Conservation (phyloP, 2,888 invertebrate species). For the Aphodius sticticus region DNA sequence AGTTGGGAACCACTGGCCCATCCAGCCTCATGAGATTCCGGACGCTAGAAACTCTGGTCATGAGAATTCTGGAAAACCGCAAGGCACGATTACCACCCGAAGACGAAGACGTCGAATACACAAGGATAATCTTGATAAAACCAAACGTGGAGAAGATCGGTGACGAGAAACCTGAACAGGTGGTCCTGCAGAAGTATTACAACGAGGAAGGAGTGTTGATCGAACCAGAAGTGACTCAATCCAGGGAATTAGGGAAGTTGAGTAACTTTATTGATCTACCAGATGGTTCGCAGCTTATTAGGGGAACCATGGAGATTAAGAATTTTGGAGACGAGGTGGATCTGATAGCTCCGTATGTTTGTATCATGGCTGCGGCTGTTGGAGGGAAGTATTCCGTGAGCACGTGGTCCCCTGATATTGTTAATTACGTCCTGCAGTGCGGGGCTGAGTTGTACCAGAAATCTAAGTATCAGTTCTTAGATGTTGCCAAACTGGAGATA, state of each 20-base stretch:
- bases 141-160: conserved; percentile 21
- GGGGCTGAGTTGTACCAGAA: conserved; percentile 58
- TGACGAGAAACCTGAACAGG: not conserved
- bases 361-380: conserved; percentile 69
- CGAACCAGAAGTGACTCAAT: conserved; percentile 51
- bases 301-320: conserved; percentile 61
- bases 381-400: conserved; percentile 67
- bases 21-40: conserved; percentile 67
- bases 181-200: conserved; percentile 19
- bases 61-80: conserved; percentile 22
- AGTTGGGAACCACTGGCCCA: conserved; percentile 57
- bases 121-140: conserved; percentile 25
- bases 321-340: conserved; percentile 44
- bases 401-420: conserved; percentile 68
- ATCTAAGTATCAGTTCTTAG: conserved; percentile 55
- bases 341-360: conserved; percentile 63
- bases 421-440: conserved; percentile 67
- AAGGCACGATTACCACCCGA: not conserved
- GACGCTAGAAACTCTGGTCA: conserved; percentile 56
- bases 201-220: conserved; percentile 21
- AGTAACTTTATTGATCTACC: conserved; percentile 68
- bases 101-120: conserved; percentile 27
- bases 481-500: conserved; percentile 66
- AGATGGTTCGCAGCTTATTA: conserved; percentile 68
- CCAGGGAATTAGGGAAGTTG: conserved; percentile 64